Evolutionary conservation across 2,888 invertebrate species (phyloP).

Genomic region (Chloroclysta siterata): DNA sequence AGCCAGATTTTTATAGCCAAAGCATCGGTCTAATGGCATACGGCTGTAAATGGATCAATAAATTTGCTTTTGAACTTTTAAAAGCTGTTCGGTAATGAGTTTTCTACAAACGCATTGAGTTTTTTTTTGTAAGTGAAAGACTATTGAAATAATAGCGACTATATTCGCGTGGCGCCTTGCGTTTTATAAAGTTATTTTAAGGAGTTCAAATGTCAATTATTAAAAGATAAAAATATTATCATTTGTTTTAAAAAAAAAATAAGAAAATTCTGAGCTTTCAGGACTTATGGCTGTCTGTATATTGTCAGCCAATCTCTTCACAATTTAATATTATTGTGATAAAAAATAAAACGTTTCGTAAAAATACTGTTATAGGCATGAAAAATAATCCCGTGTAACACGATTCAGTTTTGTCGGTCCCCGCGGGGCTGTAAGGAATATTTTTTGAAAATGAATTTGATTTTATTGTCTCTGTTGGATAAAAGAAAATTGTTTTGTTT

Average conservation of each 20-base stretch:
- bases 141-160: too few species aligned
- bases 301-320: neutral
- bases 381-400: slow-evolving; percentile 28
- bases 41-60: slow-evolving; percentile 23
- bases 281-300: neutral
- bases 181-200: too few species aligned
- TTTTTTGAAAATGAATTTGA: slow-evolving; percentile 26
- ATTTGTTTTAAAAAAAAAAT: too few species aligned
- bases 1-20: slow-evolving; percentile 26
- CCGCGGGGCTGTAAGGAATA: slow-evolving; percentile 28
- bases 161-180: too few species aligned
- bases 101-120: neutral
- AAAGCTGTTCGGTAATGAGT: slow-evolving; percentile 10
- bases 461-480: slow-evolving; percentile 21
- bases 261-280: neutral
- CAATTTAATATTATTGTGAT: neutral
- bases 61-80: slow-evolving; percentile 32
- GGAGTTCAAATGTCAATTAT: too few species aligned
- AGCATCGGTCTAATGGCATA: slow-evolving; percentile 19
- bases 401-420: slow-evolving; percentile 25
- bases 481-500: slow-evolving; percentile 16
- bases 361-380: slow-evolving; percentile 16
- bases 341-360: neutral
- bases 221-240: too few species aligned
- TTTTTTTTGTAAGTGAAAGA: too few species aligned